Evolutionary conservation across 1,140 invertebrate genomes (phyloP).

Genomic region (Triops cancriformis): DNA sequence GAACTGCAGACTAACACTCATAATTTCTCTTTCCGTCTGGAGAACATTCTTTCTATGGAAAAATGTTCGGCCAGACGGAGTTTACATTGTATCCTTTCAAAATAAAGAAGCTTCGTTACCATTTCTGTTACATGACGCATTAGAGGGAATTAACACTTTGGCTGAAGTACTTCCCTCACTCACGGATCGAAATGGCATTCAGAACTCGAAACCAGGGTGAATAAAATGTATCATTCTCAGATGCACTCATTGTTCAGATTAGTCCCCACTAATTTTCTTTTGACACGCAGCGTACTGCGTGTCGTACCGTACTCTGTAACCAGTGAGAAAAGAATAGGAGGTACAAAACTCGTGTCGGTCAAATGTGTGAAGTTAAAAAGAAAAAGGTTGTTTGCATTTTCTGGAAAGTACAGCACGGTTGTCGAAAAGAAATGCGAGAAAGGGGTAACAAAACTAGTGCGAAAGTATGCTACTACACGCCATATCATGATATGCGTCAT

Average conservation of each 20-base stretch:
- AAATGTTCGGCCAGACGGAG: too few species aligned
- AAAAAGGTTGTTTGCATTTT: not conserved
- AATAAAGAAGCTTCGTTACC: too few species aligned
- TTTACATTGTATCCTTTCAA: too few species aligned
- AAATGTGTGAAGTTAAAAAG: not conserved
- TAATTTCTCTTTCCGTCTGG: not conserved
- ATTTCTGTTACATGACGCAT: too few species aligned
- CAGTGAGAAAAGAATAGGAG: not conserved
- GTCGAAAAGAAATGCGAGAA: not conserved
- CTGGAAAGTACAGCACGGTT: not conserved
- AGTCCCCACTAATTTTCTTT: conserved; percentile 1
- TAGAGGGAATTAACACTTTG: not conserved
- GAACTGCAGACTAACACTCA: not conserved
- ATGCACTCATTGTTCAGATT: not conserved
- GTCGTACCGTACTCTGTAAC: not conserved
- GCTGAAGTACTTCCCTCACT: not conserved
- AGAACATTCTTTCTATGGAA: not conserved
- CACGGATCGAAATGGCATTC: not conserved
- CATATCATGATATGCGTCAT: not conserved
- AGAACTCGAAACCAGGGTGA: too few species aligned
- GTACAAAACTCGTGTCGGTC: not conserved
- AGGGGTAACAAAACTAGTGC: not conserved
- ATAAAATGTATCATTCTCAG: not conserved
- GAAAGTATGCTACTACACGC: not conserved
- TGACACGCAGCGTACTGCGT: not conserved